Conservation (phyloP, 2,797 vertebrate species). For the Sebastes reedi region DNA sequence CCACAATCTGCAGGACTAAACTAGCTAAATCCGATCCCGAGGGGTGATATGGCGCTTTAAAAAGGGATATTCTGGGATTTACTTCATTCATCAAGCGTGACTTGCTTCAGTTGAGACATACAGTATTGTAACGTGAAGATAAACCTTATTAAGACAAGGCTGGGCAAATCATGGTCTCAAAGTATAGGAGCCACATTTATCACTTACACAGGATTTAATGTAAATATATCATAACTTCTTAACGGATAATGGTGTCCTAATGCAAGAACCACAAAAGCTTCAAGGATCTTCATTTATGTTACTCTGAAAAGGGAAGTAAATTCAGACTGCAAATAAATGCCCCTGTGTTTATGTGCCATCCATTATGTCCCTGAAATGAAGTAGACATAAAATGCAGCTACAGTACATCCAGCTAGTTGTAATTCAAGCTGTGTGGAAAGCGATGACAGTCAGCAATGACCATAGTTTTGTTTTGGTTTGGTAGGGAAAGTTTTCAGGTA, state of each 20-base stretch:
- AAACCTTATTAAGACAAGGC: not conserved
- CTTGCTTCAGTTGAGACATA: not conserved
- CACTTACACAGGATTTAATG: not conserved
- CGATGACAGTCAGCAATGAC: not conserved
- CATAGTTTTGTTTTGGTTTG: not conserved
- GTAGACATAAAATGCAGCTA: not conserved
- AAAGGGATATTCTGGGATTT: not conserved
- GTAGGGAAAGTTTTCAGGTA: not conserved
- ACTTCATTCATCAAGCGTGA: not conserved
- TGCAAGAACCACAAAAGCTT: not conserved
- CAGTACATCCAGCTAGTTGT: not conserved
- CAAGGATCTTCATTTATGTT: not conserved
- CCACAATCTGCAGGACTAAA: not conserved
- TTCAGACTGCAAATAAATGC: not conserved
- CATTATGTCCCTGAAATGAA: not conserved
- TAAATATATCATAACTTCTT: not conserved
- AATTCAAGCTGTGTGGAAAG: not conserved
- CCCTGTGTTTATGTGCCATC: not conserved
- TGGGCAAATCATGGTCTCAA: not conserved
- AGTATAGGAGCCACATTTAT: not conserved
- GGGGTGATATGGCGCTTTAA: not conserved
- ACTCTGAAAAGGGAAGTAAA: not conserved
- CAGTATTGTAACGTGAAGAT: not conserved
- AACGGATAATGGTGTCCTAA: not conserved
- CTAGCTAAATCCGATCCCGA: not conserved